Evolutionary conservation across 2,888 invertebrate genomes (phyloP).

Genomic region (Gastracanthus pulcherrimus): DNA sequence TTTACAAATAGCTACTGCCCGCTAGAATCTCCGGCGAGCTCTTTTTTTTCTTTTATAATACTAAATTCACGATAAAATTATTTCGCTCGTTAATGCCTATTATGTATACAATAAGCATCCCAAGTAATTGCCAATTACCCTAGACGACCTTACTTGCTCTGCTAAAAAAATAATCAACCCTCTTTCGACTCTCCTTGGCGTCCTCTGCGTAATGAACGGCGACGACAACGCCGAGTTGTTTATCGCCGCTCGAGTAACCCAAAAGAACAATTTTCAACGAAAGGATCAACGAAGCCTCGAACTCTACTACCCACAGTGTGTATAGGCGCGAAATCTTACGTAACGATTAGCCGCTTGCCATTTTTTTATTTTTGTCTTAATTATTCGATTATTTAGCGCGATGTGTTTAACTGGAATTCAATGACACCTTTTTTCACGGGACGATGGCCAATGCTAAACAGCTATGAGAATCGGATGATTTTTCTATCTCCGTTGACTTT

Average conservation of each 20-base stretch:
- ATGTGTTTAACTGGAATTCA: neutral
- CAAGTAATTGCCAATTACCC: conserved; percentile 35
- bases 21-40: neutral
- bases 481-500: too few relatives aligned
- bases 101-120: conserved; percentile 1
- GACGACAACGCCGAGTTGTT: neutral
- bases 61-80: conserved; percentile 7
- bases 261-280: neutral
- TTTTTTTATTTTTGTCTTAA: conserved; percentile 9
- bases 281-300: conserved; percentile 6
- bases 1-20: conserved; percentile 35
- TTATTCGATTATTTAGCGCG: conserved; percentile 30
- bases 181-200: neutral
- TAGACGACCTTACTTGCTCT: conserved; percentile 6
- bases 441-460: conserved; percentile 48
- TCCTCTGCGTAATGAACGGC: too few relatives aligned
- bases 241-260: neutral
- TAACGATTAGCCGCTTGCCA: conserved; percentile 2
- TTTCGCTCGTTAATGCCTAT: neutral
- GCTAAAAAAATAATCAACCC: conserved; percentile 30
- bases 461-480: conserved; percentile 50
- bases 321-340: conserved; percentile 24
- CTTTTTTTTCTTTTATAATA: neutral
- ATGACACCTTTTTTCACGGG: neutral
- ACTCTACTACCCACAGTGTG: conserved; percentile 5